These are phyloP conservation scores for Lasioglossum calceatum DNA, from an alignment of 2,888 invertebrate genomes.

Conservation along the genomic window DNA sequence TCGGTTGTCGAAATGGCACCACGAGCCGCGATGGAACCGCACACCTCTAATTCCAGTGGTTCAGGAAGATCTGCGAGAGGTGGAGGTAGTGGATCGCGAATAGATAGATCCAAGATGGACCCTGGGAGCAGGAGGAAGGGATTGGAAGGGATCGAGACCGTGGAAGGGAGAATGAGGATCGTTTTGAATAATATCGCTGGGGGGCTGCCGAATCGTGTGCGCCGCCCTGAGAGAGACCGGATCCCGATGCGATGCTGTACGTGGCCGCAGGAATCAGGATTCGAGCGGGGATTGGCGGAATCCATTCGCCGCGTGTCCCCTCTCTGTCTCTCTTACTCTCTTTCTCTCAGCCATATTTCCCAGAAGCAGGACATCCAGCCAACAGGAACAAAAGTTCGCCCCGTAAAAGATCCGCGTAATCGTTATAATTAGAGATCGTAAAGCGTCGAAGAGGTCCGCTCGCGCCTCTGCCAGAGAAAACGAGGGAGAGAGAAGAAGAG, in stretches of 20 bases:
- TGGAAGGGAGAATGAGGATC: constrained; percentile 14
- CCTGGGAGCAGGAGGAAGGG: not conserved
- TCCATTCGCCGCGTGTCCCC: constrained; percentile 23
- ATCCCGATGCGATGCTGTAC: constrained; percentile 12
- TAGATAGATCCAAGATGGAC: constrained; percentile 49
- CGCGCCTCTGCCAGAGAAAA: constrained; percentile 35
- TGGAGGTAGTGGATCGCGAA: not conserved
- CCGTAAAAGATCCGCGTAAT: constrained; percentile 69
- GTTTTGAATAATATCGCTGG: constrained; percentile 54
- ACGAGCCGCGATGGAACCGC: not conserved
- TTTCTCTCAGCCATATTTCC: constrained; percentile 46
- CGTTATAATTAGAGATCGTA: constrained; percentile 75
- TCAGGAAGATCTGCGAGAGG: not conserved
- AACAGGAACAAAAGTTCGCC: constrained; percentile 61
- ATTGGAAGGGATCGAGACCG: not conserved
- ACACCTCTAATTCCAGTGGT: not conserved
- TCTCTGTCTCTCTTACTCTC: constrained; percentile 21
- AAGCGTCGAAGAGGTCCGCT: constrained; percentile 58
- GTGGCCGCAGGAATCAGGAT: constrained; percentile 37
- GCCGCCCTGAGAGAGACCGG: constrained; percentile 37
- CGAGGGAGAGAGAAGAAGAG: not conserved
- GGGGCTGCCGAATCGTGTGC: constrained; percentile 51
- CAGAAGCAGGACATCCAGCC: constrained; percentile 62
- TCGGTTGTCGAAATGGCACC: not conserved
- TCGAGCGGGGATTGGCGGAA: constrained; percentile 54